A percentile compares a stretch with the other conserved stretches of the same genome.
These are phyloP conservation scores for Iselma pallidipennis DNA, from an alignment of 2,888 invertebrate species.

Conservation along the genomic window DNA sequence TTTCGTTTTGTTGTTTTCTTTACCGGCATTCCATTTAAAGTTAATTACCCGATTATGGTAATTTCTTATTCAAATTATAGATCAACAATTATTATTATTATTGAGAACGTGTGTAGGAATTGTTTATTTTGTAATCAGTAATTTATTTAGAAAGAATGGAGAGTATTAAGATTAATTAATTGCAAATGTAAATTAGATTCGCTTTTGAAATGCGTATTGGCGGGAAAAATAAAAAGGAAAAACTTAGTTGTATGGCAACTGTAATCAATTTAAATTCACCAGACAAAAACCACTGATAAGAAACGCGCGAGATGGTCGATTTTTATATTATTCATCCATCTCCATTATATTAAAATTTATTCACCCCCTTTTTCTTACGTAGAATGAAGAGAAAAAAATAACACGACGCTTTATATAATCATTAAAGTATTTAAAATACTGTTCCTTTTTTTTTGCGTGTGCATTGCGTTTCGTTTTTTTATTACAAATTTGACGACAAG, in stretches of 20 bases:
- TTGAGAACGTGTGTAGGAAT: not conserved
- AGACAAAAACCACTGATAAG: constrained; percentile 19
- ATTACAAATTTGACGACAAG: constrained; percentile 11
- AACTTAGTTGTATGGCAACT: constrained; percentile 4
- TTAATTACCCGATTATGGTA: constrained; percentile 7
- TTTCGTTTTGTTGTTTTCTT: constrained; percentile 34
- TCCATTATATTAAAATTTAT: constrained; percentile 38
- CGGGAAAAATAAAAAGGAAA: constrained; percentile 10
- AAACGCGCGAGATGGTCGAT: constrained; percentile 24
- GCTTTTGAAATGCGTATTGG: constrained; percentile 10
- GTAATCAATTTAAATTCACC: constrained; percentile 26
- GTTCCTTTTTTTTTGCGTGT: constrained; percentile 11
- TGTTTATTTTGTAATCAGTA: not conserved
- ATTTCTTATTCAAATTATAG: constrained; percentile 18
- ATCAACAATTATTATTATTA: constrained; percentile 2
- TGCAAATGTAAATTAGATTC: constrained; percentile 28
- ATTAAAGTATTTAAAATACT: constrained; percentile 30
- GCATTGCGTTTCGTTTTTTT: not conserved
- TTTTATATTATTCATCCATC: constrained; percentile 35
- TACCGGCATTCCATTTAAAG: too few species aligned
- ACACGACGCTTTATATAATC: constrained; percentile 31
- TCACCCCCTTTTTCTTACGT: constrained; percentile 28
- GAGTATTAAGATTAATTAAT: constrained; percentile 21
- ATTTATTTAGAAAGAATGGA: constrained; percentile 12
- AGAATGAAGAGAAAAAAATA: constrained; percentile 1